Base-by-base conservation (phyloP, 2,113 vertebrate species). In the Bubo bubo region DNA sequence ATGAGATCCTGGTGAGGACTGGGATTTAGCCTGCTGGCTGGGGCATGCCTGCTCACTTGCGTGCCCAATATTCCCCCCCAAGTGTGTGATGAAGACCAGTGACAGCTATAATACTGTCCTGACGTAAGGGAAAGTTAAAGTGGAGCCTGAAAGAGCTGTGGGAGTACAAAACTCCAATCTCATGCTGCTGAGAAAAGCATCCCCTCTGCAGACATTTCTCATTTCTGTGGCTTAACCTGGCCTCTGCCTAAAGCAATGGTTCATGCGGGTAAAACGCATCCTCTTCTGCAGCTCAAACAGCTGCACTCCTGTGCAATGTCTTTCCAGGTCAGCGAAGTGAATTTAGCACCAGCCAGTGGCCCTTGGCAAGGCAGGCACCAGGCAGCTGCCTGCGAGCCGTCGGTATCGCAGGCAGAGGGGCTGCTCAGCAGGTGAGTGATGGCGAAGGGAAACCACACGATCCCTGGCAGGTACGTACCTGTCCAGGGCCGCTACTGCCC, bases 291-390 rank as follows among this genome's bases (percentile, higher is more conserved):
- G 0, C 43, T 47, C 71, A 24, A 27, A 24, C 12, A 0, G 17
- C 64, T 72, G 8, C 45, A 1, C 73, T 59, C 34, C 0, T 1
- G 35, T 35, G 59, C 50, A 30, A 21, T 0, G 4, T 13, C 52
- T 80, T 52, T 41, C 52, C 73, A 64, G 47, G 34, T 66, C 37
- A 37, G 27, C 14, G 45, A 30, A n/a, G 30, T 19, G 66, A 53
- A 49, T 41, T 43, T 5, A 28, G 30, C 88, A 62, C 23, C 70
- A 12, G 39, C 15, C 63, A 3, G 63, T 3, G 66, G 68, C 53
- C 49, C 0, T 0, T 35, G 81, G 74, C 66, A 10, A 74, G 56
- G 62, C 8, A 34, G n/a, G 23, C n/a, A n/a, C 16, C 58, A 18
- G 60, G 59, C 85, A 85, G 35, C 62, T 79, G 55, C 73, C 70